These are phyloP conservation scores for Cladorhizidae sp. DNA, from an alignment of 37 sponge, comb jelly and placozoan genomes.

Conservation along the genomic window DNA sequence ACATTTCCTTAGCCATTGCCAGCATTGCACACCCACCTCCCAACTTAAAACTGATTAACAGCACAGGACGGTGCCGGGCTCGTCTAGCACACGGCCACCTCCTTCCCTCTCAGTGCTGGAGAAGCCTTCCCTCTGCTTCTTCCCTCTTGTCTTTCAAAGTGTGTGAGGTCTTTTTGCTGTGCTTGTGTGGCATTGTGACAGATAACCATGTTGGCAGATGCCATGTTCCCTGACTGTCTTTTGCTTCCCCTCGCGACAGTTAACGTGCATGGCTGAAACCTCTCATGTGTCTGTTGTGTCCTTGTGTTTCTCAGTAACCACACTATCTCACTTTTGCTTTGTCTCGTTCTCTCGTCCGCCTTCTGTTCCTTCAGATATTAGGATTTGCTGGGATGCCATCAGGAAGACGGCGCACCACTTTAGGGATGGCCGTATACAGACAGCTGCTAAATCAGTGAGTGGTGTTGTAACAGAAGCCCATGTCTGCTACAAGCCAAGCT, in stretches of 20 bases:
- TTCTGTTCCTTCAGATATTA: background rate
- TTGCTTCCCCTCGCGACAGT: background rate
- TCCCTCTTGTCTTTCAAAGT: too few relatives aligned
- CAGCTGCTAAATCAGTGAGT: constrained; percentile 31
- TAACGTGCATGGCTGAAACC: background rate
- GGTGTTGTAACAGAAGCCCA: background rate
- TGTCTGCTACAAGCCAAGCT: background rate
- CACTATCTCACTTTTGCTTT: background rate
- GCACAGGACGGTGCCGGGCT: too few relatives aligned
- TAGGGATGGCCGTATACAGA: constrained; percentile 15
- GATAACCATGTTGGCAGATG: background rate
- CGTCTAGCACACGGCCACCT: too few relatives aligned
- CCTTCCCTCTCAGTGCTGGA: too few relatives aligned
- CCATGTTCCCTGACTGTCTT: background rate
- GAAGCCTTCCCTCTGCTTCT: too few relatives aligned
- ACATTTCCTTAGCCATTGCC: too few relatives aligned
- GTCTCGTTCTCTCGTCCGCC: background rate
- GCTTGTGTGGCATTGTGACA: background rate
- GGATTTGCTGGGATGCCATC: constrained; percentile 1
- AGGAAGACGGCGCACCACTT: background rate
- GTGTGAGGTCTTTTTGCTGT: background rate
- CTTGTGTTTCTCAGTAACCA: background rate
- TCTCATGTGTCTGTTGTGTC: background rate
- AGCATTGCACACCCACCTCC: too few relatives aligned
- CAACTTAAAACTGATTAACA: too few relatives aligned